phyloP scores from a whole-genome alignment of 2,113 vertebrate genomes.

The Casuarius casuarius region DNA sequence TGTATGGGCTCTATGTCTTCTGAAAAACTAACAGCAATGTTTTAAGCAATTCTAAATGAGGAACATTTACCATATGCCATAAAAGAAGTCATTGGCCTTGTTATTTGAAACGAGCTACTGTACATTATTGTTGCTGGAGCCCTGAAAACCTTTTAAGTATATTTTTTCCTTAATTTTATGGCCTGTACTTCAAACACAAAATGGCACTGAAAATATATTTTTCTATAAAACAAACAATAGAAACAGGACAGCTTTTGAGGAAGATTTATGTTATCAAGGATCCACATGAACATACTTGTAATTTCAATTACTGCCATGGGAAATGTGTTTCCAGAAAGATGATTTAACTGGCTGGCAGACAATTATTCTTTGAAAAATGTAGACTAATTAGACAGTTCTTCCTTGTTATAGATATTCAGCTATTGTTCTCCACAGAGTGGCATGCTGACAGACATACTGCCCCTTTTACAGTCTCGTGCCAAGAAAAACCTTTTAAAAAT shows the following conservation, averaged over 20 bases:
- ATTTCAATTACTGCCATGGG: constrained; percentile 50
- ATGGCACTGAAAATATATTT: constrained; percentile 34
- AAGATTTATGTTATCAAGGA: constrained; percentile 50
- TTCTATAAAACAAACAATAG: constrained; percentile 53
- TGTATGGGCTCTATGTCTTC: not conserved
- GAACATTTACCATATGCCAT: not conserved
- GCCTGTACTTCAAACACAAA: constrained; percentile 18
- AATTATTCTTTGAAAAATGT: constrained; percentile 62
- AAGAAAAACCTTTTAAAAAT: constrained; percentile 19
- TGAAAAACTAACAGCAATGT: constrained; percentile 27
- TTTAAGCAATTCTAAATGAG: constrained; percentile 48
- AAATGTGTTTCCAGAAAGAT: constrained; percentile 64
- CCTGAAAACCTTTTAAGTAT: constrained; percentile 44
- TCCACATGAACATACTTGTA: constrained; percentile 52
- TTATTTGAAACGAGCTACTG: constrained; percentile 50
- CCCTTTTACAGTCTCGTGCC: not conserved
- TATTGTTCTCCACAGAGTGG: constrained; percentile 30
- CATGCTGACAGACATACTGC: not conserved
- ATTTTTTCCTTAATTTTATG: constrained; percentile 51
- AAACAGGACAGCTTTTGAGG: constrained; percentile 40
- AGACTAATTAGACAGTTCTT: constrained; percentile 63
- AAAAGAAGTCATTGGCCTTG: constrained; percentile 16
- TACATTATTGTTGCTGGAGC: constrained; percentile 4
- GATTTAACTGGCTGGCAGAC: constrained; percentile 54
- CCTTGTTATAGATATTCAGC: constrained; percentile 33